phyloP scores from a whole-genome alignment of 2,113 vertebrate species.

The Ramphastos sulfuratus region DNA sequence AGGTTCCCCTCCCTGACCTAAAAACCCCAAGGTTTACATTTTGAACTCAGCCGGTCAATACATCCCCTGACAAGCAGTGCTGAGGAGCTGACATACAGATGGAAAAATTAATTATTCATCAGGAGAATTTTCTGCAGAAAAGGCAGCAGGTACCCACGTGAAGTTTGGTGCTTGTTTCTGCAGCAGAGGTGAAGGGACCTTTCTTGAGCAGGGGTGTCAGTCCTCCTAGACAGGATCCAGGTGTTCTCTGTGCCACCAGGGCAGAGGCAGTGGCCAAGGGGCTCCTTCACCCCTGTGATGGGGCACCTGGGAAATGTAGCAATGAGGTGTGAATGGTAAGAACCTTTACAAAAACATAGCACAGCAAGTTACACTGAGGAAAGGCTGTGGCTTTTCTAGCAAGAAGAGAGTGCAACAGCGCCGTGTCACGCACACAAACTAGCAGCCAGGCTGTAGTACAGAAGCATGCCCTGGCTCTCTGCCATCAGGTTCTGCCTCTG shows the following conservation, averaged over 20 bases:
- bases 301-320: not conserved
- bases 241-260: not conserved
- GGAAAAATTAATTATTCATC: not conserved
- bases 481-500: not conserved
- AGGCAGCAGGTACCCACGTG: not conserved
- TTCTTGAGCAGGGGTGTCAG: not conserved
- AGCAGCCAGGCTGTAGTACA: not conserved
- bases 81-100: rapidly evolving
- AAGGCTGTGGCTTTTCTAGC: not conserved
- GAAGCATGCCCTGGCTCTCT: not conserved
- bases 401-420: not conserved
- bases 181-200: not conserved
- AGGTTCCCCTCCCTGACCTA: not conserved
- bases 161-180: not conserved
- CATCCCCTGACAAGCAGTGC: not conserved
- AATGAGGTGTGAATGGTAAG: not conserved
- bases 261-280: not conserved
- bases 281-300: not conserved
- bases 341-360: not conserved
- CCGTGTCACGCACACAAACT: not conserved
- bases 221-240: not conserved
- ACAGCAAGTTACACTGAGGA: not conserved
- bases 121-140: not conserved
- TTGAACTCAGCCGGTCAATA: rapidly evolving
- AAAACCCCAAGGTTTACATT: not conserved